Conservation (phyloP, 2,797 vertebrate genomes). For the Gobio occitaniae region DNA sequence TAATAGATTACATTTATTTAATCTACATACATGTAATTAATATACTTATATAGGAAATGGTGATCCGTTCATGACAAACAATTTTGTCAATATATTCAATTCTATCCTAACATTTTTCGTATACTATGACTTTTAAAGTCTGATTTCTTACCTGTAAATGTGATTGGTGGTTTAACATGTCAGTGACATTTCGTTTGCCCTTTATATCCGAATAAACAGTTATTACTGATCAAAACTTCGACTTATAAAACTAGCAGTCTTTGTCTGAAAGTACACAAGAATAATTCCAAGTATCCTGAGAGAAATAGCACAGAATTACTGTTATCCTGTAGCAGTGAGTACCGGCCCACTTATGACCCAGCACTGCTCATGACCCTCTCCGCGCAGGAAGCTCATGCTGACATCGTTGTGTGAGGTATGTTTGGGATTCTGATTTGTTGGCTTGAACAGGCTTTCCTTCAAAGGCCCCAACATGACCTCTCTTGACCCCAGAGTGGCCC, state of each 20-base stretch:
- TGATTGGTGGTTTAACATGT: neutral
- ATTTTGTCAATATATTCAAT: neutral
- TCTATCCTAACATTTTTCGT: neutral
- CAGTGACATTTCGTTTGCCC: neutral
- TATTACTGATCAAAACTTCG: neutral
- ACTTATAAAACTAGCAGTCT: neutral
- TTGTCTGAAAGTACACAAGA: neutral
- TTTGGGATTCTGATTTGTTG: conserved; percentile 59
- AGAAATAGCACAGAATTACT: neutral
- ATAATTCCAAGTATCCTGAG: neutral
- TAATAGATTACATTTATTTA: no score
- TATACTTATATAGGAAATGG: neutral
- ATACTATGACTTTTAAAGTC: neutral
- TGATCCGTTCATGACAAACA: neutral
- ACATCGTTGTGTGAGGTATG: conserved; percentile 50
- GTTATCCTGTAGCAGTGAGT: neutral
- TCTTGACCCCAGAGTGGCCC: conserved; percentile 63
- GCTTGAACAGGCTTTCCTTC: conserved; percentile 65
- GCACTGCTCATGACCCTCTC: conserved; percentile 13
- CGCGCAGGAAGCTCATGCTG: conserved; percentile 56
- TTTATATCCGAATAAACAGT: neutral
- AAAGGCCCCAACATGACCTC: conserved; percentile 64
- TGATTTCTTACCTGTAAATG: neutral
- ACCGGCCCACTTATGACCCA: conserved; percentile 20
- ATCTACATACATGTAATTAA: no score